Percentiles rank a stretch among this genome's conserved stretches.
These are phyloP conservation scores for Daboia siamensis DNA, from an alignment of 2,113 vertebrate species.

Conservation along the genomic window DNA sequence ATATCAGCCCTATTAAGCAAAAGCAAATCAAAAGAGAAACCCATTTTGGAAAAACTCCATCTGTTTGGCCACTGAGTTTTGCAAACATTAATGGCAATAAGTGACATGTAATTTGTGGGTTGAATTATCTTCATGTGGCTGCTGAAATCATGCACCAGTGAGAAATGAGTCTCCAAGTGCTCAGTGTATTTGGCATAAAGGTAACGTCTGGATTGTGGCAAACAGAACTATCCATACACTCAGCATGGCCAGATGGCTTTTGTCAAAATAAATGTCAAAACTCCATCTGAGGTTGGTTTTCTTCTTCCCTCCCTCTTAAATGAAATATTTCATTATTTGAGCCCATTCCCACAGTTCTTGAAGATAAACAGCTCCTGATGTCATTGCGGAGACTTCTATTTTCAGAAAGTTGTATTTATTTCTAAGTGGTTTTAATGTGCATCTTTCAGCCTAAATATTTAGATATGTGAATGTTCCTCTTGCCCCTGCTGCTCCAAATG, in stretches of 20 bases:
- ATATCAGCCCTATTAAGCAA: background rate
- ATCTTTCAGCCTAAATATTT: conserved; percentile 68
- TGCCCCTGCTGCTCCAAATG: conserved; percentile 51
- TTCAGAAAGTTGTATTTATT: conserved; percentile 63
- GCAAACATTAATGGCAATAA: background rate
- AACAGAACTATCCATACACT: background rate
- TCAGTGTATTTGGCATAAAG: background rate
- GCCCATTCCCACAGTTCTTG: conserved; percentile 53
- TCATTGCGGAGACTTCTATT: conserved; percentile 58
- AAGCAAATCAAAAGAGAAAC: background rate
- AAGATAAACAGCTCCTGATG: conserved; percentile 61
- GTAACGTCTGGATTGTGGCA: background rate
- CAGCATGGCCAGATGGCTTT: conserved; percentile 9
- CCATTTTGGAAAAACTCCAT: background rate
- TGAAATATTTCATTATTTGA: conserved; percentile 55
- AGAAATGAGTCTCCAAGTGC: background rate
- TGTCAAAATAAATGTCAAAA: conserved; percentile 39
- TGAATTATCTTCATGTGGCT: background rate
- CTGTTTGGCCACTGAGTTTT: background rate
- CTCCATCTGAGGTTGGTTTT: conserved; percentile 48
- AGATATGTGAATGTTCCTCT: conserved; percentile 57
- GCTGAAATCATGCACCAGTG: background rate
- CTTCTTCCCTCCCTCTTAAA: conserved; percentile 17
- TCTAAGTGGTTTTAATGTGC: conserved; percentile 58
- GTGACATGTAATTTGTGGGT: background rate